These are phyloP conservation scores for Onychostruthus taczanowskii DNA, from an alignment of 2,113 vertebrate species.

Conservation along the genomic window DNA sequence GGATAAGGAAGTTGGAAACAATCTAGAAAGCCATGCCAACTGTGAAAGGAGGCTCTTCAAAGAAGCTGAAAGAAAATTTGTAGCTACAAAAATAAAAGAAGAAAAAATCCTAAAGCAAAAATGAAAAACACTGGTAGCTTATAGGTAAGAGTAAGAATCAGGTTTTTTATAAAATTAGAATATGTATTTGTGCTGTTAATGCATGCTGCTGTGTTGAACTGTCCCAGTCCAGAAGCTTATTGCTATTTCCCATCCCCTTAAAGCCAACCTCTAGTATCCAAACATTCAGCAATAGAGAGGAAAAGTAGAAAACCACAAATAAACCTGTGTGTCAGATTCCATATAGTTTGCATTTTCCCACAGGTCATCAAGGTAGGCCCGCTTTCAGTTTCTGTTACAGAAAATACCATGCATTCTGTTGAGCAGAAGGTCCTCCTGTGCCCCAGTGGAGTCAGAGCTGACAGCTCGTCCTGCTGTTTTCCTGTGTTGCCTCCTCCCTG, in stretches of 20 bases:
- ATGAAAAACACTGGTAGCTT: not conserved
- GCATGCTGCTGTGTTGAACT: fast-evolving
- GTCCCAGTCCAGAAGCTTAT: not conserved
- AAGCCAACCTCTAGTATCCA: not conserved
- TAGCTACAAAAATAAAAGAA: not conserved
- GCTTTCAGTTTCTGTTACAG: not conserved
- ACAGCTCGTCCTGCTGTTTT: not conserved
- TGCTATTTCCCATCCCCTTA: not conserved
- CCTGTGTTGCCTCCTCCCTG: not conserved
- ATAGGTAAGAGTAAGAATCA: not conserved
- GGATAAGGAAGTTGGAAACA: not conserved
- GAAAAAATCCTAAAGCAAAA: not conserved
- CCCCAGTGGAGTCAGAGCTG: not conserved
- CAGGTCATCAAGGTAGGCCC: not conserved
- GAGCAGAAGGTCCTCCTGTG: not conserved
- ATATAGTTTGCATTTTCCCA: not conserved
- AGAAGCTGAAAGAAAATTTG: not conserved
- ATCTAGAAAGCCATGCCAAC: not conserved
- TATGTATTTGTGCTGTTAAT: not conserved
- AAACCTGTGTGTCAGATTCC: not conserved
- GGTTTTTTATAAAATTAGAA: not conserved
- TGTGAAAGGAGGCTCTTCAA: not conserved
- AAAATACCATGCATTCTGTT: not conserved
- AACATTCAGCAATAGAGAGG: not conserved
- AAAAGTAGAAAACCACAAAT: not conserved